A percentile compares a stretch with the other conserved stretches of the same genome.
These are phyloP conservation scores for Dendrocincla fuliginosa DNA, from an alignment of 2,797 vertebrate species.

Conservation along the genomic window DNA sequence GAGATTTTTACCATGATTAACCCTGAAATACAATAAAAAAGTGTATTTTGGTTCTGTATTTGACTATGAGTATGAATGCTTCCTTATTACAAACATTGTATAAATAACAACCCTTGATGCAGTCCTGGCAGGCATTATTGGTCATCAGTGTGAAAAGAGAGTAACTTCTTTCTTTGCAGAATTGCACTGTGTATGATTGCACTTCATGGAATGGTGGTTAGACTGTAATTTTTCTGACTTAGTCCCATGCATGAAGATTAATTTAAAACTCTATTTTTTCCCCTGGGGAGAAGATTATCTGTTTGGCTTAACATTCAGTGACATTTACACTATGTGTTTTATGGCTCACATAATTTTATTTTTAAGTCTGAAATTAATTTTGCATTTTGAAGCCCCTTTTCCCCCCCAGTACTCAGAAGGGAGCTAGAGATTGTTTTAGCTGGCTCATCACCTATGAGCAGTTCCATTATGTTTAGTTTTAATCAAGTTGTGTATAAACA, in stretches of 20 bases:
- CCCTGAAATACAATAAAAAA: background rate
- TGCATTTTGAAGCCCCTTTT: background rate
- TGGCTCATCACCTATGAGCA: background rate
- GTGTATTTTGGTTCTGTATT: background rate
- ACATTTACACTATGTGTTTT: background rate
- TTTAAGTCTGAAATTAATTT: slow-evolving; percentile 1
- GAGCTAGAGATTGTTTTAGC: background rate
- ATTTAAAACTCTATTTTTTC: background rate
- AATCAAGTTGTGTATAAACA: background rate
- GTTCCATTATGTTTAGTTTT: slow-evolving; percentile 4
- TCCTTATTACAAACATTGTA: background rate
- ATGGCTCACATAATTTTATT: background rate
- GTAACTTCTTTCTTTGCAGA: background rate
- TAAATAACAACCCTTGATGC: background rate
- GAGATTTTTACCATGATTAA: background rate
- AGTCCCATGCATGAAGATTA: background rate
- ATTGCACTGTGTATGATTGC: background rate
- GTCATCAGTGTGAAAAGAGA: background rate
- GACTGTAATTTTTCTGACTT: slow-evolving; percentile 9
- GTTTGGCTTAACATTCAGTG: background rate
- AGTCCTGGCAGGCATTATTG: background rate
- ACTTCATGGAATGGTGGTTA: background rate
- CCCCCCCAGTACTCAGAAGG: background rate
- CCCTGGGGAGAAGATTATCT: background rate
- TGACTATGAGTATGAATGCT: background rate